Evolutionary conservation across 2,888 invertebrate species (phyloP), one percentile per base, ranked within the genome.

Genomic region (Drosophila crucigera): DNA sequence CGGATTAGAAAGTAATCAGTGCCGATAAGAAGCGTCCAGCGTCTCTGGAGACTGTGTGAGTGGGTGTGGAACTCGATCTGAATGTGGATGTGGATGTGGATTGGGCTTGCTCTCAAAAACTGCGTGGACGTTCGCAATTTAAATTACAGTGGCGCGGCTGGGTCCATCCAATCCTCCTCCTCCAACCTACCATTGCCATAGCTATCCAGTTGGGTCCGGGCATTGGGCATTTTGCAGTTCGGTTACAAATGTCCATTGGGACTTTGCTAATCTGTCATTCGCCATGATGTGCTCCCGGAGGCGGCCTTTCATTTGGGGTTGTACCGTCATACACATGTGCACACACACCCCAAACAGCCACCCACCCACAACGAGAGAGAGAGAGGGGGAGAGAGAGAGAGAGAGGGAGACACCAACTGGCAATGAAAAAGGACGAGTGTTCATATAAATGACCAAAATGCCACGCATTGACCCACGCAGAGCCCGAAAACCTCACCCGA

Each of bases 191-290:
- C 39, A 62, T 22, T 25, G 62, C 25, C 41, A 66, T 59, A 41
- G 35, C 56, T 43, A 59, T 43, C 50, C 52, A 39, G 50, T 30
- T 35, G 59, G 63, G 64, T 43, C 50, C 71, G 54, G 75, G 65
- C 78, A 71, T 76, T 78, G 77, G 78, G 78, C 77, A 84, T 76
- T 89, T 78, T 78, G 80, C 80, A 78, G 83, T 90, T 89, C 65
- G 75, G 83, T 91, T 91, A 90, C 90, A 89, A 91, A 92, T 88
- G 90, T 81, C 91, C 92, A 84, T 80, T 84, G 90, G 89, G 89
- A 90, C 89, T 87, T 91, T 84, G 80, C 82, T 83, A 92, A 92
- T 91, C 90, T 91, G 91, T 92, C 92, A 92, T 91, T 92, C 85
- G 85, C 80, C 82, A 88, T 89, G 87, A 85, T 88, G 84, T 83